Evolutionary conservation across 1,140 invertebrate species (phyloP).

Genomic region (Cataglyphis hispanica): DNA sequence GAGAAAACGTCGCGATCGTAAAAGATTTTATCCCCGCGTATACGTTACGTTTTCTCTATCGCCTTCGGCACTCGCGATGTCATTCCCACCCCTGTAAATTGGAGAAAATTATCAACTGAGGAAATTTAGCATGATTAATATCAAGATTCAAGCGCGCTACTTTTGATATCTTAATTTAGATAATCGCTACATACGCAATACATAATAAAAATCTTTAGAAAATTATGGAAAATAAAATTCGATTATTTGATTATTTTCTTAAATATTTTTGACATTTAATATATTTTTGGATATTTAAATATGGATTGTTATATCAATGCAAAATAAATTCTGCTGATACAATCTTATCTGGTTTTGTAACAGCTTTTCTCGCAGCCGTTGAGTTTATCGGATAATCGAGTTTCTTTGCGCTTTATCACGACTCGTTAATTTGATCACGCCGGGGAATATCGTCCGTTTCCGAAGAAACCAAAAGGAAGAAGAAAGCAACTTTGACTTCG

Average conservation of each 20-base stretch:
- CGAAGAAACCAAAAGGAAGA: conserved; percentile 46
- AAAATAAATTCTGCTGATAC: background rate
- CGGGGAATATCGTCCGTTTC: conserved; percentile 9
- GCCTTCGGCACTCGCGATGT: background rate
- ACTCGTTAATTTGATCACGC: conserved; percentile 43
- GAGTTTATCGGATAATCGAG: conserved; percentile 19
- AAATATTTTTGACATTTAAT: background rate
- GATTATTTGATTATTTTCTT: background rate
- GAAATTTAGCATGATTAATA: conserved; percentile 26
- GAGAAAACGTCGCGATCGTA: conserved; percentile 47
- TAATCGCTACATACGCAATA: too few species aligned
- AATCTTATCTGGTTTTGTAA: background rate
- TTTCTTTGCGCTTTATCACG: conserved; percentile 15
- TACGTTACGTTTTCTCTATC: background rate
- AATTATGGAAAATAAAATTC: background rate
- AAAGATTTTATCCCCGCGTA: conserved; percentile 51
- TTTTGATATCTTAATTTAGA: background rate
- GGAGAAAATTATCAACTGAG: conserved; percentile 41
- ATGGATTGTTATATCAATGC: background rate
- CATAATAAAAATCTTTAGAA: background rate
- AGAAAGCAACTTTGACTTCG: conserved; percentile 36
- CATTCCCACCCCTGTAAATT: conserved; percentile 8
- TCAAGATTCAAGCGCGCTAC: background rate
- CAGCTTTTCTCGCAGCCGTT: background rate
- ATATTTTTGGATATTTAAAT: background rate